Percentiles rank a stretch among this genome's conserved stretches.
These are phyloP conservation scores for Apotomis betuletana DNA, from an alignment of 2,888 invertebrate species.

Conservation along the genomic window DNA sequence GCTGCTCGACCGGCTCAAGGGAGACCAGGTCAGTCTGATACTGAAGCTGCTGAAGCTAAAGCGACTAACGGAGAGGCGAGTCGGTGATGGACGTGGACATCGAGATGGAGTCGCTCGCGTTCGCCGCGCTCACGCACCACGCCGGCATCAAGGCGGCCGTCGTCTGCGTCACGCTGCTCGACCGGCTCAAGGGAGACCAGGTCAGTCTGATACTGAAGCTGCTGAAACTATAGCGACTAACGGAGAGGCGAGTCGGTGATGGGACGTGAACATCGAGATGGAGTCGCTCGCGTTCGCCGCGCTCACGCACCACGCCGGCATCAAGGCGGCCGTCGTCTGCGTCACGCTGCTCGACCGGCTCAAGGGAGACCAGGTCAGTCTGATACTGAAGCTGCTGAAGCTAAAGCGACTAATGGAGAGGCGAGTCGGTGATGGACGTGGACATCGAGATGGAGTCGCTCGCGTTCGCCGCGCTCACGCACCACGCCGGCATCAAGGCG, in stretches of 20 bases:
- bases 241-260: too few relatives aligned
- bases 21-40: constrained; percentile 90
- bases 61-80: too few relatives aligned
- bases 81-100: constrained; percentile 86
- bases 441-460: constrained; percentile 99
- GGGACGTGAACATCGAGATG: constrained; percentile 95
- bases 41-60: too few relatives aligned
- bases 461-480: constrained; percentile 96
- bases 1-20: constrained; percentile 94
- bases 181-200: constrained; percentile 97
- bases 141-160: constrained; percentile 97
- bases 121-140: constrained; percentile 96
- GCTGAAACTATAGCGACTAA: too few relatives aligned
- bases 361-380: constrained; percentile 94
- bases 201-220: constrained; percentile 69
- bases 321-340: constrained; percentile 96
- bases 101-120: constrained; percentile 98
- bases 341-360: constrained; percentile 96
- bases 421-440: constrained; percentile 63
- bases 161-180: constrained; percentile 95
- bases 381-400: background rate
- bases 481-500: constrained; percentile 95
- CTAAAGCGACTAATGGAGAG: too few relatives aligned
- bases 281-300: constrained; percentile 97
- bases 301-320: constrained; percentile 95